These are phyloP conservation scores for Nemotelus nigrinus DNA, from an alignment of 2,888 invertebrate species.

Conservation along the genomic window DNA sequence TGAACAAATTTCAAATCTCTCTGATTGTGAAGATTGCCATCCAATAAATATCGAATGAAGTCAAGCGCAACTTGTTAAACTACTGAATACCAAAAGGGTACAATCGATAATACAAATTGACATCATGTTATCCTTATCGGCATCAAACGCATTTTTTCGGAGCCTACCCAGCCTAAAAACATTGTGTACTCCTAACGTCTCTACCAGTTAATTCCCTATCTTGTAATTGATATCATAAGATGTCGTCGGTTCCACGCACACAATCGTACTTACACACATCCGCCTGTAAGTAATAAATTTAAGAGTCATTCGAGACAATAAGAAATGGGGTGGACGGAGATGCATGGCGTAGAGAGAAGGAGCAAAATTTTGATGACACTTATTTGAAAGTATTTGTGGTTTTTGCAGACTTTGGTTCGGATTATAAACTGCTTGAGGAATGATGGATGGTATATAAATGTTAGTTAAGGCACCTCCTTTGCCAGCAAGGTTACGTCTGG, in stretches of 20 bases:
- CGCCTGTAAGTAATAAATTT: neutral
- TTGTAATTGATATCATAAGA: slow-evolving; percentile 38
- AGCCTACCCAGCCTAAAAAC: too few relatives aligned
- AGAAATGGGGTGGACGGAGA: neutral
- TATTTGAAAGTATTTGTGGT: slow-evolving; percentile 13
- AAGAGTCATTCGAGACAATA: neutral
- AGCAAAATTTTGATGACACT: neutral
- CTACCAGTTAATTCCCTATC: slow-evolving; percentile 4
- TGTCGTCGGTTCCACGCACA: neutral
- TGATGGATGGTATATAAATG: slow-evolving; percentile 19
- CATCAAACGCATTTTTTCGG: neutral
- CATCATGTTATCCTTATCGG: slow-evolving; percentile 55
- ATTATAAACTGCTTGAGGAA: slow-evolving; percentile 23
- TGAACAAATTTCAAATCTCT: too few relatives aligned
- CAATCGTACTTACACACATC: neutral
- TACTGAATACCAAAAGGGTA: slow-evolving; percentile 28
- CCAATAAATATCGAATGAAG: slow-evolving; percentile 53
- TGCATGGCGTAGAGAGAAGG: neutral
- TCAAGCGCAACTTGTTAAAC: slow-evolving; percentile 54
- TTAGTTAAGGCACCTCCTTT: neutral
- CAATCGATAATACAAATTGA: slow-evolving; percentile 54
- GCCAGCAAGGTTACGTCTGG: neutral
- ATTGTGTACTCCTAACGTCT: neutral
- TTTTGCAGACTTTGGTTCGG: neutral
- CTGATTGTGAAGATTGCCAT: too few relatives aligned